These are phyloP conservation scores for Sclerurus mexicanus DNA, from an alignment of 2,113 vertebrate genomes.

Conservation along the genomic window DNA sequence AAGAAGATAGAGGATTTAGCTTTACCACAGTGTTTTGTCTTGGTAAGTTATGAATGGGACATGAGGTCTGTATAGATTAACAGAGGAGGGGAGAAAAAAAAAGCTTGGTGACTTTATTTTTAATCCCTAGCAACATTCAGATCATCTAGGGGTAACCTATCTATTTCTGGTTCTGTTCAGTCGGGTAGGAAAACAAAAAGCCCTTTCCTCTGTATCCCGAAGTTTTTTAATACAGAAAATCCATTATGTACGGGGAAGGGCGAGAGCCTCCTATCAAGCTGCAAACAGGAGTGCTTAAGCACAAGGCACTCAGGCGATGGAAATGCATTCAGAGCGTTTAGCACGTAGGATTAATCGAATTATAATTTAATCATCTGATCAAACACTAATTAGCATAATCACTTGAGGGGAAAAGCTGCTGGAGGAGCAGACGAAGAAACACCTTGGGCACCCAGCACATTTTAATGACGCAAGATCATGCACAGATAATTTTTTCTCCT, in stretches of 20 bases:
- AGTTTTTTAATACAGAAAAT: neutral
- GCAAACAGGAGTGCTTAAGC: constrained; percentile 43
- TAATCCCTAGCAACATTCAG: neutral
- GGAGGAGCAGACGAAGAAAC: constrained; percentile 77
- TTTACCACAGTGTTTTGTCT: neutral
- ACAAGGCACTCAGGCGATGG: constrained; percentile 73
- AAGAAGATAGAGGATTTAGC: neutral
- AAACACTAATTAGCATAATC: constrained; percentile 93
- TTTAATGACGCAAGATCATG: constrained; percentile 28
- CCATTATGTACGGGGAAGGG: neutral
- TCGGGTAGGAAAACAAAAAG: neutral
- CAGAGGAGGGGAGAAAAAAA: rapidly evolving
- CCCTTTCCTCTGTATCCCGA: neutral
- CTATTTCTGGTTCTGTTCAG: neutral
- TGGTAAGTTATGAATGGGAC: neutral
- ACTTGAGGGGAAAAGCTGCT: constrained; percentile 86
- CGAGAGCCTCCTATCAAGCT: neutral
- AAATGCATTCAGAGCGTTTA: constrained; percentile 85
- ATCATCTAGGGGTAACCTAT: neutral
- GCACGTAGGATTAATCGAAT: constrained; percentile 85
- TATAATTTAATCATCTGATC: constrained; percentile 96
- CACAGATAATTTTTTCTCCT: neutral
- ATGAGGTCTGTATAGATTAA: neutral
- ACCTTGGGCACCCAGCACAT: constrained; percentile 74
- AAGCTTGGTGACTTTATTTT: neutral